phyloP scores from a whole-genome alignment of 2,888 invertebrate species.

The Chrysolina oricalcia region DNA sequence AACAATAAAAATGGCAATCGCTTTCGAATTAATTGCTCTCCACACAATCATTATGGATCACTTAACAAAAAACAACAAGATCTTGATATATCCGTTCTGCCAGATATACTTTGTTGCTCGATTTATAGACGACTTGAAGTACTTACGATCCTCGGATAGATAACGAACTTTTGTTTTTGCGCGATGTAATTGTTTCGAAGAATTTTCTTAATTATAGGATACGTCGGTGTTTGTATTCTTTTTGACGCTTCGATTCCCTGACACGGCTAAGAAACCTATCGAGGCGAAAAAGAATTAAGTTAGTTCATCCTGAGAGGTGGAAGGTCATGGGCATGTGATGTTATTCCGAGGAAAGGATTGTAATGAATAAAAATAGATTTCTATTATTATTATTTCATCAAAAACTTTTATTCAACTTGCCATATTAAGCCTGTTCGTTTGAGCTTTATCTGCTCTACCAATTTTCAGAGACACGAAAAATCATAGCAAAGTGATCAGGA shows the following conservation, averaged over 20 bases:
- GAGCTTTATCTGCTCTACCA: too few relatives aligned
- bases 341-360: too few relatives aligned
- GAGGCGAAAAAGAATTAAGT: not conserved
- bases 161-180: slow-evolving; percentile 31
- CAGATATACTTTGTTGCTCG: slow-evolving; percentile 27
- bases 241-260: slow-evolving; percentile 10
- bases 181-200: slow-evolving; percentile 26
- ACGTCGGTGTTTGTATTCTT: slow-evolving; percentile 17
- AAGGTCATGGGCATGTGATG: not conserved
- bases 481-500: too few relatives aligned
- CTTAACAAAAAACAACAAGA: slow-evolving; percentile 30
- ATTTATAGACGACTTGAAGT: slow-evolving; percentile 26
- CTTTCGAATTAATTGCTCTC: slow-evolving; percentile 36
- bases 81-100: slow-evolving; percentile 27
- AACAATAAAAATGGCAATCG: slow-evolving; percentile 32
- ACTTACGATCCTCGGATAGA: slow-evolving; percentile 29
- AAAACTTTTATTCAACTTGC: too few relatives aligned
- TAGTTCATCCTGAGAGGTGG: not conserved
- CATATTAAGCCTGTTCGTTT: too few relatives aligned
- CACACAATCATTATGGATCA: slow-evolving; percentile 33
- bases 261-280: slow-evolving; percentile 1
- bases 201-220: slow-evolving; percentile 25
- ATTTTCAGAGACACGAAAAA: too few relatives aligned
- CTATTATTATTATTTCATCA: too few relatives aligned
- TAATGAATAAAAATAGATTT: too few relatives aligned